Base-by-base conservation (phyloP, 2,888 invertebrate genomes). In the Himalopsyche tibetana region DNA sequence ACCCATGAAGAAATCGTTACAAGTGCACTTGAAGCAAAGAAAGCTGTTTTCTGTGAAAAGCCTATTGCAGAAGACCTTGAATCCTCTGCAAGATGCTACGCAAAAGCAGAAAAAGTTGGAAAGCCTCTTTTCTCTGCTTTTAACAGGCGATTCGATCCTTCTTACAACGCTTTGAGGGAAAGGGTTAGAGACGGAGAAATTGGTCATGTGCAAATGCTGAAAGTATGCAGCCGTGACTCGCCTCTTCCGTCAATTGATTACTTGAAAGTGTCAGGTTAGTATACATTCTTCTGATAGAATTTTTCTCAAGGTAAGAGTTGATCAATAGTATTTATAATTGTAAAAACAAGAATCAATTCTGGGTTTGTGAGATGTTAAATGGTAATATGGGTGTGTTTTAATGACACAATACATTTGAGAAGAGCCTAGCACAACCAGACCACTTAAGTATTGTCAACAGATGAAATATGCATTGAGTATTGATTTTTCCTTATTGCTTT, bases 21-120 rank as follows among this genome's bases (percentile, higher is more conserved):
- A 0, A 92, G 92, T 86, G 92, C 94, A 1, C 90, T 95, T 69
- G 91, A 92, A 12, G 91, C 92, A 84, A 92, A 93, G 88, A 96
- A 95, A 90, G 94, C 94, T 38, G 95, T 96, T 0, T 95, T 95
- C 90, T 95, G 95, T 89, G 96, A 96, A 90, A 96, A 96, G 89
- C 96, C 96, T 0, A 93, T 96, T 12, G 94, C 95, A 0, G 93
- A 94, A 89, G 92, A 92, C 86, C 91, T 92, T 5, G 91, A 92
- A 42, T 92, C 93, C 9, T 94, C 94, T 0, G 91, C 91, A 88
- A 93, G 92, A 85, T 95, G 95, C 89, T 95, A 94, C 89, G 93
- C 94, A 79, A 91, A 92, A 0, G 95, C 96, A 0, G 92, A 92
- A 85, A 91, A 93, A 82, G 92, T 92, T 45, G 93, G 94, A 3